phyloP scores from a whole-genome alignment of 2,888 invertebrate species.

The Pegoplata infirma region DNA sequence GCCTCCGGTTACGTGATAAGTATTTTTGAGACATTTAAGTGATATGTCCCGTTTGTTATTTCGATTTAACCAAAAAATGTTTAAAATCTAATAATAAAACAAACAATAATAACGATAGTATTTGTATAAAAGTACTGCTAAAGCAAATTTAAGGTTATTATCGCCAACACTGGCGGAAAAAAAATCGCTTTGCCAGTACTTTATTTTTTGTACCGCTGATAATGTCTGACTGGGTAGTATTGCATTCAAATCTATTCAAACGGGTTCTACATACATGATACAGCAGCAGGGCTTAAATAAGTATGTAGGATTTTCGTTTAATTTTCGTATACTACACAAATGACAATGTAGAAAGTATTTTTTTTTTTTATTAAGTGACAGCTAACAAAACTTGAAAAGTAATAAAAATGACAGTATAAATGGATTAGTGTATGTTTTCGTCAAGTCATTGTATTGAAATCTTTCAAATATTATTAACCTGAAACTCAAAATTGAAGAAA shows the following conservation, averaged over 20 bases:
- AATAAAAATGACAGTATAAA: constrained; percentile 73
- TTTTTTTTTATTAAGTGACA: constrained; percentile 56
- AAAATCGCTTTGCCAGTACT: too few relatives aligned
- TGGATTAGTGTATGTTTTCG: constrained; percentile 75
- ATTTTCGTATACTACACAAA: constrained; percentile 2
- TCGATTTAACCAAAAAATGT: too few relatives aligned
- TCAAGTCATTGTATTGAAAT: constrained; percentile 74
- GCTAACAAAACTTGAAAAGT: constrained; percentile 52
- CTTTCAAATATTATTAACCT: constrained; percentile 28
- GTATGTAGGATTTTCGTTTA: not conserved
- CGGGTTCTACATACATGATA: not conserved
- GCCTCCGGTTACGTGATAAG: too few relatives aligned
- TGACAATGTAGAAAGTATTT: constrained; percentile 52
- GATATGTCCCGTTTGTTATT: too few relatives aligned
- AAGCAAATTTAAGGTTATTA: too few relatives aligned
- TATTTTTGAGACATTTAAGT: too few relatives aligned
- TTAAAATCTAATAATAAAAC: too few relatives aligned
- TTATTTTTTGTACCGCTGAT: too few relatives aligned
- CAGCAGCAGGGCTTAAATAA: not conserved
- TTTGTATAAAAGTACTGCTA: too few relatives aligned
- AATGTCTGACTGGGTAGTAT: too few relatives aligned
- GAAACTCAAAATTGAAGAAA: constrained; percentile 17
- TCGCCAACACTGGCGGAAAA: too few relatives aligned
- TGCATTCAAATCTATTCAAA: constrained; percentile 23
- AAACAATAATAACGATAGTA: too few relatives aligned